Evolutionary conservation across 2,113 vertebrate species (phyloP).

Genomic region (Zingel zingel): DNA sequence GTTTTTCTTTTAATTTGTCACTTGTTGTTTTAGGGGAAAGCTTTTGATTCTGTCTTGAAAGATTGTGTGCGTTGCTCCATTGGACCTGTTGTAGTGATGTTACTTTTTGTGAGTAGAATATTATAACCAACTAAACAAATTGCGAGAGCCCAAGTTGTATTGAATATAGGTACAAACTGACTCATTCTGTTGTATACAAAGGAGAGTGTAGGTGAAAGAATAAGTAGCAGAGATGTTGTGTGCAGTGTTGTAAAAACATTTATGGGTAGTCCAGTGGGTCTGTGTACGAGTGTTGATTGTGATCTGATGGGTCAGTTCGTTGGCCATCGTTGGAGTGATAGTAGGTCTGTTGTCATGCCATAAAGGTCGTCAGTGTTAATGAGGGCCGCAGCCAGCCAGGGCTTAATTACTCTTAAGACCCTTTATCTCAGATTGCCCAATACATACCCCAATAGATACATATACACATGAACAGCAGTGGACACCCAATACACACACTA

Average conservation of each 20-base stretch:
- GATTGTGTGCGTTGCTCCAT: neutral
- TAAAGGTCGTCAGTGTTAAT: slow-evolving; percentile 71
- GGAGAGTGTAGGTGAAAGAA: neutral
- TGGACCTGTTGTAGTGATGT: neutral
- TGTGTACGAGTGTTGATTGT: slow-evolving; percentile 61
- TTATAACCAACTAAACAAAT: neutral
- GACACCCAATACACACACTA: slow-evolving; percentile 58
- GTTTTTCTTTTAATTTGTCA: neutral
- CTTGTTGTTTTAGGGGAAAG: neutral
- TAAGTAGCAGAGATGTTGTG: neutral
- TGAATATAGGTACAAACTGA: neutral
- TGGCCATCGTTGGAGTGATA: slow-evolving; percentile 70
- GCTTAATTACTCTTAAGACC: slow-evolving; percentile 73
- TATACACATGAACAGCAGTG: slow-evolving; percentile 58
- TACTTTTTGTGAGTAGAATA: neutral
- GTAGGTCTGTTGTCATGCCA: slow-evolving; percentile 72
- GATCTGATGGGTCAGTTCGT: slow-evolving; percentile 66
- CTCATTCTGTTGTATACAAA: neutral
- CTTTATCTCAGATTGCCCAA: slow-evolving; percentile 69
- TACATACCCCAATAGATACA: slow-evolving; percentile 52
- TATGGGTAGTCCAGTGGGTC: slow-evolving; percentile 24
- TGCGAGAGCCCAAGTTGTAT: neutral
- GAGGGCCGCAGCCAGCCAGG: slow-evolving; percentile 55
- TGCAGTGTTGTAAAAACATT: slow-evolving; percentile 37
- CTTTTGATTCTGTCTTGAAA: neutral